phyloP scores from a whole-genome alignment of 2,113 vertebrate species.

The Xiphias gladius region DNA sequence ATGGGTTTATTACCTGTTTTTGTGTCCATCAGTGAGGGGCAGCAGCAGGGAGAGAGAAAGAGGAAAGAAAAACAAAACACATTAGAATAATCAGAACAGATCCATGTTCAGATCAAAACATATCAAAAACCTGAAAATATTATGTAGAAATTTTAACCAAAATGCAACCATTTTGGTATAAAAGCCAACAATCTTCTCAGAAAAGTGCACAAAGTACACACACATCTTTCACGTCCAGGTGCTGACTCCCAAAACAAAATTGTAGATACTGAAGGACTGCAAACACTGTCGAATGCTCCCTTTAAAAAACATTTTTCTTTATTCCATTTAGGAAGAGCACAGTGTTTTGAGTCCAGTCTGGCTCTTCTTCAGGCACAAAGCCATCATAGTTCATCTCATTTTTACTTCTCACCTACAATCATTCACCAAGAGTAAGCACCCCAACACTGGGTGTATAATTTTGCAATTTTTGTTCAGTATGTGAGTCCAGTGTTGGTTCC shows the following conservation, averaged over 20 bases:
- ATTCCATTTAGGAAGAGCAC: background rate
- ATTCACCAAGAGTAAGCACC: background rate
- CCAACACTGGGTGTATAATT: background rate
- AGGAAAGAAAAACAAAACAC: background rate
- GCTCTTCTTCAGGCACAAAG: background rate
- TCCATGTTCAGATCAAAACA: background rate
- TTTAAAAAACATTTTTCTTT: background rate
- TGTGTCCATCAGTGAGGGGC: slow-evolving; percentile 4
- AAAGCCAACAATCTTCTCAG: no score
- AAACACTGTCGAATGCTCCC: background rate
- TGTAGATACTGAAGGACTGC: background rate
- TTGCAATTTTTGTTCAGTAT: background rate
- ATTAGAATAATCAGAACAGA: slow-evolving; percentile 28
- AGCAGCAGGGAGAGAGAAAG: slow-evolving; percentile 21
- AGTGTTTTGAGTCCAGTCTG: background rate
- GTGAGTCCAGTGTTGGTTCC: slow-evolving; percentile 17
- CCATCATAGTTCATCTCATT: background rate
- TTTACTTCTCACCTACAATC: background rate
- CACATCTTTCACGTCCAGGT: background rate
- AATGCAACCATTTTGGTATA: background rate
- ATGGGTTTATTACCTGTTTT: slow-evolving; percentile 73
- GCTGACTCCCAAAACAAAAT: background rate
- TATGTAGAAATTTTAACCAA: background rate
- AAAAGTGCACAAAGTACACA: background rate
- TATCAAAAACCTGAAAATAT: background rate